Conservation (phyloP, 1,140 invertebrate species). For the Lycorma delicatula region DNA sequence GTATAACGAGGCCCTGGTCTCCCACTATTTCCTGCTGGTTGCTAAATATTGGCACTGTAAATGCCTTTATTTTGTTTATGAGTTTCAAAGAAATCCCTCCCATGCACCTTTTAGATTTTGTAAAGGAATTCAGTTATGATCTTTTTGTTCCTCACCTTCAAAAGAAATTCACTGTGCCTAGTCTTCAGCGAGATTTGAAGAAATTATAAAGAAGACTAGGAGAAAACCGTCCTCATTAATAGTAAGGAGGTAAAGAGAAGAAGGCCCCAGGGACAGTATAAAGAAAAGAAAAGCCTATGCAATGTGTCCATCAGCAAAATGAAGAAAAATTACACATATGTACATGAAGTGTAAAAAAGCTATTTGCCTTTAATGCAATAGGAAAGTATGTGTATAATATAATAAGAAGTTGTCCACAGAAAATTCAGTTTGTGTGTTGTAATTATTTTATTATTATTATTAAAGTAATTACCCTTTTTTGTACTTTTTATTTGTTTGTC, state of each 20-base stretch:
- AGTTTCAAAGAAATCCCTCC: constrained; percentile 8
- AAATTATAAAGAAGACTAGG: constrained; percentile 1
- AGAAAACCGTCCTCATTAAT: not conserved
- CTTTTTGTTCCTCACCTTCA: constrained; percentile 24
- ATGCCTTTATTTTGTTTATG: constrained; percentile 15
- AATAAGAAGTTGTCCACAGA: too few relatives aligned
- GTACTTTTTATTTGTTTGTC: too few relatives aligned
- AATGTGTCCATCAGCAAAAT: not conserved
- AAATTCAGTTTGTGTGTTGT: too few relatives aligned
- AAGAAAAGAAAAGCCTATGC: not conserved
- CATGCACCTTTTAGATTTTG: constrained; percentile 21
- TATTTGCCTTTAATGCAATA: not conserved
- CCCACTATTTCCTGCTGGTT: constrained; percentile 28
- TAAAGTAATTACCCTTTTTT: too few relatives aligned
- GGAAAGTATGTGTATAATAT: too few relatives aligned
- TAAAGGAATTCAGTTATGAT: constrained; percentile 19
- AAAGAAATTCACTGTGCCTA: constrained; percentile 24
- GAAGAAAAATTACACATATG: not conserved
- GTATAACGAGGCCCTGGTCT: constrained; percentile 30
- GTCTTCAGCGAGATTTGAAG: constrained; percentile 1
- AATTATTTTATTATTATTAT: too few relatives aligned
- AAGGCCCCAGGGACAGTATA: not conserved
- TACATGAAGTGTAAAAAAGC: not conserved
- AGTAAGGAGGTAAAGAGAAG: not conserved
- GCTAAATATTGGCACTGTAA: constrained; percentile 26